Base-by-base conservation (phyloP, 2,888 invertebrate species). In the Caenorhabditis macrosperma region DNA sequence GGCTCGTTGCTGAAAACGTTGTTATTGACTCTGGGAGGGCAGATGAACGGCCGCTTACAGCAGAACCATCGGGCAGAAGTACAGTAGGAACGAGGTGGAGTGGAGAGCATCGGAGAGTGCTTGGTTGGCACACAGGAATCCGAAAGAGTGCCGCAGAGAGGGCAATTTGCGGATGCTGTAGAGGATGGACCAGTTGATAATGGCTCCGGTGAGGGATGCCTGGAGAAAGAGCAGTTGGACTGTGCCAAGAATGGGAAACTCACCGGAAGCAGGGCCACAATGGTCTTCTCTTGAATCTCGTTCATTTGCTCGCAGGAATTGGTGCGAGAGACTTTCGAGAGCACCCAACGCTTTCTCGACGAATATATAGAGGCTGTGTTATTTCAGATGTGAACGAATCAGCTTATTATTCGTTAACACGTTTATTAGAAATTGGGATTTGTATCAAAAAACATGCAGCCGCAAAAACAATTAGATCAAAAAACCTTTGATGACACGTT, bases 71-170 rank as follows among this genome's bases (percentile, higher is more conserved):
- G 82, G 82, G 33, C 78, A 68, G 35, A 82, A 78, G 46, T 68
- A 82, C 15, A 82, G 63, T n/a, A 76, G 33, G 64, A 82, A 82
- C 2, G 57, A 55, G 26, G 78, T 78, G 0, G 75, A 64, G 41
- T 78, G 82, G 20, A 82, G 57, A 4, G 82, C 82, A 41, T 82
- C 82, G 2, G 72, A 69, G 9, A 78, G 35, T 0, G 78, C 71
- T 28, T 83, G 83, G 15, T 74, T 78, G 5, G 79, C 64, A 1
- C 77, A 66, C 0, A 83, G 75, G 28, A 63, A 76, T 10, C 83
- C 81, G 57, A 83, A 83, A 2, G 83, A 44, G 48, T 83, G 81
- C 12, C 82, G 71, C 20, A 82, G 68, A 1, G 77, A 64, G 17
- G 72, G 61, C 0, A 76, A 61, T 4, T 69, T 52, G 6, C 55